Evolutionary conservation across 1,140 invertebrate species (phyloP).

Genomic region (Phocides pigmalion): DNA sequence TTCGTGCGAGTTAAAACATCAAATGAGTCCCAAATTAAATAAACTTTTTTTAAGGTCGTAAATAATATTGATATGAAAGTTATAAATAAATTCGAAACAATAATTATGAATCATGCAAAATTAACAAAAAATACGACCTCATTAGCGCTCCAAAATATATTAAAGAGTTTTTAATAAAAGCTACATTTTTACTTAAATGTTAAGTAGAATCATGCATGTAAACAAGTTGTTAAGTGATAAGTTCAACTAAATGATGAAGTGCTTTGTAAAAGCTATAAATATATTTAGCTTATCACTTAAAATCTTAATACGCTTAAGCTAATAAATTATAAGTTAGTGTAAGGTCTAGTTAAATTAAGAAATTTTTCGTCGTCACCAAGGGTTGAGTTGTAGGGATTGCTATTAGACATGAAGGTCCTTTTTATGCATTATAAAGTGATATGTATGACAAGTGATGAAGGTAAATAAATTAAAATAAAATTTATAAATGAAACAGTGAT

Average conservation of each 20-base stretch:
- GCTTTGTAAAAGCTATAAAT: not conserved
- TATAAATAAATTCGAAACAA: not conserved
- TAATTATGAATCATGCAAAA: not conserved
- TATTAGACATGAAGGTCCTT: too few relatives aligned
- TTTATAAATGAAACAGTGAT: too few relatives aligned
- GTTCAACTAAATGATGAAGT: not conserved
- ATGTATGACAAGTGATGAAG: too few relatives aligned
- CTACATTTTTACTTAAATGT: not conserved
- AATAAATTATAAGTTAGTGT: not conserved
- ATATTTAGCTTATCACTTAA: not conserved
- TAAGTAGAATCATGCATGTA: not conserved
- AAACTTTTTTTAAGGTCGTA: not conserved
- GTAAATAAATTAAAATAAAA: too few relatives aligned
- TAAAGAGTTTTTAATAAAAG: not conserved
- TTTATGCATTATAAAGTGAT: too few relatives aligned
- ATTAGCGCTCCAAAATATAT: too few relatives aligned
- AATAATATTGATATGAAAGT: not conserved
- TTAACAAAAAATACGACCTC: not conserved
- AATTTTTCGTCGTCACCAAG: too few relatives aligned
- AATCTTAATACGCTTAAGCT: not conserved
- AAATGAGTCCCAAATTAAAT: too few relatives aligned
- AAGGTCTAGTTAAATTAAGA: not conserved
- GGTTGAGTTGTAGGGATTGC: too few relatives aligned
- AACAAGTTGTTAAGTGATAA: slow-evolving; percentile 2
- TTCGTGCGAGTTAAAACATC: too few relatives aligned